A percentile compares a stretch with the other conserved stretches of the same genome.
Evolutionary conservation across 2,888 invertebrate species (phyloP).

Genomic region (Reticulitermes lucifugus): DNA sequence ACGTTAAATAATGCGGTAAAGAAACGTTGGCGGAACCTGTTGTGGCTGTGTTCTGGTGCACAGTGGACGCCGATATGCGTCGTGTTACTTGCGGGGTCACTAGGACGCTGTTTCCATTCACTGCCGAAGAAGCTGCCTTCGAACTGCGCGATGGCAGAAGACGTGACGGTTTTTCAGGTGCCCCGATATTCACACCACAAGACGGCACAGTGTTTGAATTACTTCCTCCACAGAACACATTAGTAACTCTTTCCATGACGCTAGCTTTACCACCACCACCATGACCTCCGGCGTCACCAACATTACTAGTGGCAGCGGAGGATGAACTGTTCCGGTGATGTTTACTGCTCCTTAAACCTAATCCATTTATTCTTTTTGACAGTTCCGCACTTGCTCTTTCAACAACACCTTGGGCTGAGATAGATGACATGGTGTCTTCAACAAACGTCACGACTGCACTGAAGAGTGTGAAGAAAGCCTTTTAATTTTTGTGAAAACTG

Average conservation of each 20-base stretch:
- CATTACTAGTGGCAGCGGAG: conserved; percentile 51
- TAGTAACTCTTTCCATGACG: conserved; percentile 90
- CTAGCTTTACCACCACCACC: conserved; percentile 65
- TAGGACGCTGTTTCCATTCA: conserved; percentile 55
- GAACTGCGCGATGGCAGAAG: conserved; percentile 58
- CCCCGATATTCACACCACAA: conserved; percentile 59
- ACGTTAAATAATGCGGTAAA: conserved; percentile 70
- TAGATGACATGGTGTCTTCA: conserved; percentile 67
- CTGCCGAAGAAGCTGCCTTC: conserved; percentile 55
- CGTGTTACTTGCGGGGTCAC: conserved; percentile 60
- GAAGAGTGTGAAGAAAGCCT: conserved; percentile 28
- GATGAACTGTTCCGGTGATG: conserved; percentile 58
- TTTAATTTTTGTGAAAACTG: not conserved
- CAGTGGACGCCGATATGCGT: conserved; percentile 46
- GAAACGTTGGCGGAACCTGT: conserved; percentile 30
- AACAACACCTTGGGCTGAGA: conserved; percentile 90
- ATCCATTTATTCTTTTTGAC: conserved; percentile 88
- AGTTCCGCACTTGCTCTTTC: conserved; percentile 92
- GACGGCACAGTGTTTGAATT: conserved; percentile 44
- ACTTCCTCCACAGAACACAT: conserved; percentile 83
- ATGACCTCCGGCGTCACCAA: conserved; percentile 60
- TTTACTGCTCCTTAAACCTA: conserved; percentile 76
- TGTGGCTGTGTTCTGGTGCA: conserved; percentile 44
- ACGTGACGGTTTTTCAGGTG: conserved; percentile 67
- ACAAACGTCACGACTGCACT: conserved; percentile 29